Evolutionary conservation across 2,113 vertebrate species (phyloP).

Genomic region (Rhinolophus ferrumequinum): DNA sequence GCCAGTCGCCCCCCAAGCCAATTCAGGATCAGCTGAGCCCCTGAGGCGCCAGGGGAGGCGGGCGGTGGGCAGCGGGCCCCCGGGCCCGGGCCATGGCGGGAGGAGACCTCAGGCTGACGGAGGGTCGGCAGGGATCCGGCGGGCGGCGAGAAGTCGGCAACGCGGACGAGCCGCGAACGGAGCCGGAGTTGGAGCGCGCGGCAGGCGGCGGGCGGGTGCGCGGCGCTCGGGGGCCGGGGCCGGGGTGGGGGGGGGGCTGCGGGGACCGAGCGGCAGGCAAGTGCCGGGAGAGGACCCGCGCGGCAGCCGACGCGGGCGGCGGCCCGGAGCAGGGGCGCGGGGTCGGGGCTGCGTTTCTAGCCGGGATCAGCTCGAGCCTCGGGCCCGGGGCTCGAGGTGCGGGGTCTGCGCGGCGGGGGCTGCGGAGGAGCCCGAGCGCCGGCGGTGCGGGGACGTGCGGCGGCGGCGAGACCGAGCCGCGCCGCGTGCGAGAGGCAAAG

Average conservation of each 20-base stretch:
- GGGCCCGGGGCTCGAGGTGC: too few species aligned
- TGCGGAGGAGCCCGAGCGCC: slow-evolving; percentile 75
- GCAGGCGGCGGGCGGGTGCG: neutral
- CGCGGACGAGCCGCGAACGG: slow-evolving; percentile 11
- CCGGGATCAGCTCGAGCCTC: too few species aligned
- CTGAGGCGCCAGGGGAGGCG: slow-evolving; percentile 48
- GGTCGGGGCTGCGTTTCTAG: too few species aligned
- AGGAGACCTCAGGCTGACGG: neutral
- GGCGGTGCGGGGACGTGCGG: slow-evolving; percentile 75
- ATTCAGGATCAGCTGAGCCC: slow-evolving; percentile 72
- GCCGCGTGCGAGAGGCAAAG: slow-evolving; percentile 78
- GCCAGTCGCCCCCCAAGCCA: slow-evolving; percentile 36
- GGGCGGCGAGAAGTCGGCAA: slow-evolving; percentile 12
- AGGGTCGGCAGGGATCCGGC: neutral
- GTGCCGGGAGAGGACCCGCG: neutral
- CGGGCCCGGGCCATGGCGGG: slow-evolving; percentile 70
- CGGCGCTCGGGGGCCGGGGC: neutral
- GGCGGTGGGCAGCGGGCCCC: slow-evolving; percentile 47
- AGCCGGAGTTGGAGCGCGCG: neutral
- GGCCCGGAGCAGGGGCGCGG: neutral
- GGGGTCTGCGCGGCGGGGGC: slow-evolving; percentile 52
- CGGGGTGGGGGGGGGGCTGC: neutral
- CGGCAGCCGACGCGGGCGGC: neutral
- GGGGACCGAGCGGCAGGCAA: neutral
- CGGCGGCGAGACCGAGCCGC: slow-evolving; percentile 76